phyloP scores from a whole-genome alignment of 53 echinoderm and acorn worm species.

The Temnopleurus reevesii region DNA sequence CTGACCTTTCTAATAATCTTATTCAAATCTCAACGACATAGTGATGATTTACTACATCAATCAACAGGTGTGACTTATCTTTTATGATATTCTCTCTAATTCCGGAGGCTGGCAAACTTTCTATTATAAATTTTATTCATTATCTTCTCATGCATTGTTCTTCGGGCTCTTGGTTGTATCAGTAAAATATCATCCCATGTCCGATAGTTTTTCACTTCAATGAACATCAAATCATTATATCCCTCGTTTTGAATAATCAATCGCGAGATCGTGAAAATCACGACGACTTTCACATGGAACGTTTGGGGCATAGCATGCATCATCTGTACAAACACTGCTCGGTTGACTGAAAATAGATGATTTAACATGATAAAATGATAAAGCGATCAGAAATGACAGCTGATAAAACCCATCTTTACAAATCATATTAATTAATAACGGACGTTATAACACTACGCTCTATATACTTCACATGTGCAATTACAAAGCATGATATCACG shows the following conservation, averaged over 20 bases:
- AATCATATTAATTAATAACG: too few species aligned
- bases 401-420: too few species aligned
- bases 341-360: not conserved
- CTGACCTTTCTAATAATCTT: not conserved
- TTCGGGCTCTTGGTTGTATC: not conserved
- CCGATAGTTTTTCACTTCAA: not conserved
- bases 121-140: too few species aligned
- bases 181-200: too few species aligned
- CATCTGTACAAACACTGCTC: conserved; percentile 14
- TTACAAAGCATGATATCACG: too few species aligned
- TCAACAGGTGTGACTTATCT: not conserved
- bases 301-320: not conserved
- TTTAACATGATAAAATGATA: not conserved
- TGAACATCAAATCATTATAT: not conserved
- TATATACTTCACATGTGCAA: too few species aligned
- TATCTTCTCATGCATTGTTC: not conserved
- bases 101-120: not conserved
- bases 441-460: too few species aligned
- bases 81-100: not conserved
- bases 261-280: not conserved
- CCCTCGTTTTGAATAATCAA: not conserved
- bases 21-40: not conserved
- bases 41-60: not conserved
- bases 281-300: not conserved
- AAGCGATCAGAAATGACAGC: not conserved